phyloP scores from a whole-genome alignment of 2,797 vertebrate species.

The Muscicapa striata region DNA sequence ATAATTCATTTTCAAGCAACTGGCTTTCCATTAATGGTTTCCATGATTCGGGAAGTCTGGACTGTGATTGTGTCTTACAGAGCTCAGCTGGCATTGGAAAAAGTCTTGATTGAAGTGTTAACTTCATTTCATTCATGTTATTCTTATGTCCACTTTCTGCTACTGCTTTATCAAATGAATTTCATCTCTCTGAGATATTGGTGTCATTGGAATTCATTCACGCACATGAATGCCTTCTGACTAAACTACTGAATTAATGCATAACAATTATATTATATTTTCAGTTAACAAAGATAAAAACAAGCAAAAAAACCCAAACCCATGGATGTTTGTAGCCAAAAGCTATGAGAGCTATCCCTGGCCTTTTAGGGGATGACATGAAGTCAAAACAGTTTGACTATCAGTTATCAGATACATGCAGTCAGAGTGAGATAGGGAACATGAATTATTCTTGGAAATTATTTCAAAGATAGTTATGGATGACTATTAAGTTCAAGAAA shows the following conservation, averaged over 20 bases:
- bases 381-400: not conserved
- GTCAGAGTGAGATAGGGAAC: not conserved
- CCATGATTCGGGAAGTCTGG: not conserved
- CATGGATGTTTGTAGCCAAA: not conserved
- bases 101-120: not conserved
- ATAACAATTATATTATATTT: not conserved
- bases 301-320: not conserved
- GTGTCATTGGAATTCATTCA: not conserved
- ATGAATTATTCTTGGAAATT: conserved; percentile 9
- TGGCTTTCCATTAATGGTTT: not conserved
- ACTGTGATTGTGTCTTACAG: not conserved
- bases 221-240: not conserved
- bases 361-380: not conserved
- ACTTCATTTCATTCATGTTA: not conserved
- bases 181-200: not conserved
- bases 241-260: not conserved
- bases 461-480: not conserved
- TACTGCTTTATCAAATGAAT: not conserved
- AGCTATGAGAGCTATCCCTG: not conserved
- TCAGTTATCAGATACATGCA: not conserved
- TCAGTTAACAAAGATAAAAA: not conserved
- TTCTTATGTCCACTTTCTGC: not conserved
- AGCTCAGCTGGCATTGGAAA: not conserved
- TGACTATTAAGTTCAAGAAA: not conserved
- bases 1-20: not conserved